Evolutionary conservation across 2,888 invertebrate species (phyloP).

Genomic region (Drosophila silvestris): DNA sequence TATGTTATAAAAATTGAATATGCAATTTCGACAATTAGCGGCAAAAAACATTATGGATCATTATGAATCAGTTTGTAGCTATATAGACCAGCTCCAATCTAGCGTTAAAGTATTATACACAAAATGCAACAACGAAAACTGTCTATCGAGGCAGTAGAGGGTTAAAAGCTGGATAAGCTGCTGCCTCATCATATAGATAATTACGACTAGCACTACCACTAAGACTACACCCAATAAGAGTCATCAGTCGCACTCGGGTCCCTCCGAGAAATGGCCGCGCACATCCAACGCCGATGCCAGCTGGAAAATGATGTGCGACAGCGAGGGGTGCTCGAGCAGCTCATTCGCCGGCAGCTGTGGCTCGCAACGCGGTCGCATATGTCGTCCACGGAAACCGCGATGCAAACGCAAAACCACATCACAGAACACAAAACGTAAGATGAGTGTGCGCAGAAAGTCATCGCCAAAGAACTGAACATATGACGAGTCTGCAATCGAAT

Average conservation of each 20-base stretch:
- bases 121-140: slow-evolving; percentile 54
- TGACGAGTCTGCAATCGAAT: slow-evolving; percentile 87
- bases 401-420: slow-evolving; percentile 95
- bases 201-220: slow-evolving; percentile 68
- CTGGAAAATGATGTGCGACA: slow-evolving; percentile 93
- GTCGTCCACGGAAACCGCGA: slow-evolving; percentile 93
- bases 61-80: slow-evolving; percentile 4
- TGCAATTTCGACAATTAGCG: slow-evolving; percentile 41
- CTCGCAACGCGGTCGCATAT: slow-evolving; percentile 93
- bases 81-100: slow-evolving; percentile 36
- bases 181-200: slow-evolving; percentile 66
- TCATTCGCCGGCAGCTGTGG: slow-evolving; percentile 95
- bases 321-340: slow-evolving; percentile 92
- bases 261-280: slow-evolving; percentile 86
- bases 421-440: slow-evolving; percentile 97
- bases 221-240: slow-evolving; percentile 73
- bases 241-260: slow-evolving; percentile 86
- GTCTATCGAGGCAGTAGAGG: slow-evolving; percentile 46
- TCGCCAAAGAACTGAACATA: slow-evolving; percentile 96
- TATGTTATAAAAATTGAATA: slow-evolving; percentile 53
- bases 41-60: slow-evolving; percentile 18
- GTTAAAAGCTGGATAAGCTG: slow-evolving; percentile 60
- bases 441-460: slow-evolving; percentile 95
- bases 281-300: slow-evolving; percentile 94
- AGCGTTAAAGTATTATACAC: slow-evolving; percentile 66